Evolutionary conservation across 2,113 vertebrate genomes (phyloP).

Genomic region (Phoxinus phoxinus): DNA sequence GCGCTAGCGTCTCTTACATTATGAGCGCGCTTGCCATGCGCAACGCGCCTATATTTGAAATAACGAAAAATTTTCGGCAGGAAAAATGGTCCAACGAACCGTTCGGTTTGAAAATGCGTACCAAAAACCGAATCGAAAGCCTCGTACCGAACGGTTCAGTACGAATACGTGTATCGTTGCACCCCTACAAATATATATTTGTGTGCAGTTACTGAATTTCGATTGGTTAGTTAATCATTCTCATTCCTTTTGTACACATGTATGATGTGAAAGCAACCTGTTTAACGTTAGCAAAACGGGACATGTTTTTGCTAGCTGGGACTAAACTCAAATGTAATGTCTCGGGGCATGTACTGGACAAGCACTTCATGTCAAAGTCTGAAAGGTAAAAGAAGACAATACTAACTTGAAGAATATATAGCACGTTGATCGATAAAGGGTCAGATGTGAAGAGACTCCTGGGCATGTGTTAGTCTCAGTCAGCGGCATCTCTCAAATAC

Average conservation of each 20-base stretch:
- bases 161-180: no score
- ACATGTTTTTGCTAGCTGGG: neutral
- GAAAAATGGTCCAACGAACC: no score
- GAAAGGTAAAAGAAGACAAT: neutral
- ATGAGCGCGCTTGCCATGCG: no score
- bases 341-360: neutral
- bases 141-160: no score
- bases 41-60: no score
- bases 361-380: neutral
- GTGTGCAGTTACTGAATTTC: neutral
- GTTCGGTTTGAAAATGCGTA: no score
- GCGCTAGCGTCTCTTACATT: no score
- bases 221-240: neutral
- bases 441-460: conserved; percentile 40
- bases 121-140: no score
- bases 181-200: no score
- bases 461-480: conserved; percentile 34
- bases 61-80: no score
- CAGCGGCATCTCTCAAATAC: conserved; percentile 42
- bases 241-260: neutral
- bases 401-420: conserved; percentile 36
- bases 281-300: neutral
- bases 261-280: neutral
- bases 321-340: neutral
- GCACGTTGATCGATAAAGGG: conserved; percentile 30